A percentile compares a stretch with the other conserved stretches of the same genome.
Evolutionary conservation across 2,797 vertebrate species (phyloP).

Genomic region (Gallirallus australis): DNA sequence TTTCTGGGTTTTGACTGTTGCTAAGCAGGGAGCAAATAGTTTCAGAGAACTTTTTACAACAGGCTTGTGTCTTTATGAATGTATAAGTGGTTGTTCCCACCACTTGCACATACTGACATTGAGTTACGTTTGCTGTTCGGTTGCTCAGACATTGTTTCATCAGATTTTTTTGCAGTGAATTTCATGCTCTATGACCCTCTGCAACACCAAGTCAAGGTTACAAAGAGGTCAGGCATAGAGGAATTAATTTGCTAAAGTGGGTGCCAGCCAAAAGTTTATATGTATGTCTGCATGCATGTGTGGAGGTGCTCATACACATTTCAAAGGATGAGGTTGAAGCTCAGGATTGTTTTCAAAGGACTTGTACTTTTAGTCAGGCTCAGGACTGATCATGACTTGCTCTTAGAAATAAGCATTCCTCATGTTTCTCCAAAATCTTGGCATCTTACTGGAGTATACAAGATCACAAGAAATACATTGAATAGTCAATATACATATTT

Average conservation of each 20-base stretch:
- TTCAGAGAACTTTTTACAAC: background rate
- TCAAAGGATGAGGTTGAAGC: background rate
- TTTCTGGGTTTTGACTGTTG: background rate
- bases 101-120: background rate
- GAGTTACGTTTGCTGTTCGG: background rate
- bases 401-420: background rate
- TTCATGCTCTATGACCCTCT: background rate
- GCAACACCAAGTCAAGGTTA: background rate
- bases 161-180: background rate
- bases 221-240: background rate
- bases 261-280: background rate
- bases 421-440: background rate
- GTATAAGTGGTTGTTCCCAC: background rate
- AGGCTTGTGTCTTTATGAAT: background rate
- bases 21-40: background rate
- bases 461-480: background rate
- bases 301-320: background rate
- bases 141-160: background rate
- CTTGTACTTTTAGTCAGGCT: background rate
- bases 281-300: accelerated
- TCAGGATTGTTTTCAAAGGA: background rate
- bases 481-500: background rate
- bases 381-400: background rate
- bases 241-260: background rate
- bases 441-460: background rate